Base-by-base conservation (phyloP, 2,888 invertebrate species). In the Sinohyriopsis cumingii region DNA sequence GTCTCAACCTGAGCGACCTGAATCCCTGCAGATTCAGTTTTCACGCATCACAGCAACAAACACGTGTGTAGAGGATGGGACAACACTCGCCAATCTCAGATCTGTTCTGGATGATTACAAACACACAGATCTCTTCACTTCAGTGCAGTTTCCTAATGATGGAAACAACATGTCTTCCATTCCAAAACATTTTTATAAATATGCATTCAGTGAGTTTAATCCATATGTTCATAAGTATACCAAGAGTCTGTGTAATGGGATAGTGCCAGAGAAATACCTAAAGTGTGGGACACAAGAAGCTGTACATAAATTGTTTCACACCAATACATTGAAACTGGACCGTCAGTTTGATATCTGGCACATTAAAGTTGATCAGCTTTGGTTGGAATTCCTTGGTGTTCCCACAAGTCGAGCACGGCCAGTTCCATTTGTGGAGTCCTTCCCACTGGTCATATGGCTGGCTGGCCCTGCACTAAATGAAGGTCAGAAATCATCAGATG, bases 361-460 rank as follows among this genome's bases (percentile, higher is more conserved):
- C 88, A 93, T 95, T 20, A 93, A 94, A 82, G 92, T 95, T 59
- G 97, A 98, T 88, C 97, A 98, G 0, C 92, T 97, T 66, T 98
- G 97, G 97, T 94, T 95, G 19, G 98, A 98, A 90, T 97, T 97
- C 89, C 92, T 94, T 75, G 96, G 96, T 9, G 95, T 95, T 1
- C 92, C 95, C 53, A 95, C 95, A 0, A 92, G 83, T 66, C 80
- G 81, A 25, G 82, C 81, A 45, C 80, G 90, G 66, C 90, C 91
- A 0, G 85, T 89, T 55, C 88, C 91, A 18, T 90, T 91, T 77
- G 84, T 91, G 15, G 91, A 91, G 74, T 90, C 96, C 6, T 94
- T 97, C 79, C 97, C 97, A 0, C 91, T 96, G 33, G 95, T 95
- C 3, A 90, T 96, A 19, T 97, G 97, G 97, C 91, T 96, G 67